Conservation (phyloP, 1,140 invertebrate genomes). For the Solenopsis fugax region DNA sequence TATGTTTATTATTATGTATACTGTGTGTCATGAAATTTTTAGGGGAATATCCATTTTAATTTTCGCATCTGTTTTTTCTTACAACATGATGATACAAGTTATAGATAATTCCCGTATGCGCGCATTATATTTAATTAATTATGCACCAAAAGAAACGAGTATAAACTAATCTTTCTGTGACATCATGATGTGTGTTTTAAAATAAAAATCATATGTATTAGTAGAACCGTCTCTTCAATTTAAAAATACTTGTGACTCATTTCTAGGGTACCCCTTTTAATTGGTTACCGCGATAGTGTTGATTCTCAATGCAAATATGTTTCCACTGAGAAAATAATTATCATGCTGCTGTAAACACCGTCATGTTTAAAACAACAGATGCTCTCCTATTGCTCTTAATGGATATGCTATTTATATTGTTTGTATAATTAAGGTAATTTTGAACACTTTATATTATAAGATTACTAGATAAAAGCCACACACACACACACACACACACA, state of each 20-base stretch:
- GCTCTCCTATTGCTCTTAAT: conserved; percentile 7
- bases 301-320: conserved; percentile 4
- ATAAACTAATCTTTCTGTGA: conserved; percentile 53
- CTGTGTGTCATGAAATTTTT: conserved; percentile 27
- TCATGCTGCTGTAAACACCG: background rate
- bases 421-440: conserved; percentile 34
- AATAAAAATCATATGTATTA: conserved; percentile 48
- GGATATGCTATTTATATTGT: background rate
- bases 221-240: background rate
- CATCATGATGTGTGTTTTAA: conserved; percentile 39
- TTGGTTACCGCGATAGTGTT: background rate
- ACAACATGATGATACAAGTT: conserved; percentile 43
- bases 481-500: too few species aligned
- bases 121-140: conserved; percentile 59
- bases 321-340: conserved; percentile 11
- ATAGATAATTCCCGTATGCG: conserved; percentile 53
- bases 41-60: conserved; percentile 44
- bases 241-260: background rate
- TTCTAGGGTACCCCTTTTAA: conserved; percentile 5
- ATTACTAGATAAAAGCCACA: background rate
- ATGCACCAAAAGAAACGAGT: conserved; percentile 27
- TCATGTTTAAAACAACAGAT: conserved; percentile 15
- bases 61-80: conserved; percentile 53
- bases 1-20: background rate
- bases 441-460: background rate